These are phyloP conservation scores for Synergus gifuensis DNA, from an alignment of 2,888 invertebrate species.

Conservation along the genomic window DNA sequence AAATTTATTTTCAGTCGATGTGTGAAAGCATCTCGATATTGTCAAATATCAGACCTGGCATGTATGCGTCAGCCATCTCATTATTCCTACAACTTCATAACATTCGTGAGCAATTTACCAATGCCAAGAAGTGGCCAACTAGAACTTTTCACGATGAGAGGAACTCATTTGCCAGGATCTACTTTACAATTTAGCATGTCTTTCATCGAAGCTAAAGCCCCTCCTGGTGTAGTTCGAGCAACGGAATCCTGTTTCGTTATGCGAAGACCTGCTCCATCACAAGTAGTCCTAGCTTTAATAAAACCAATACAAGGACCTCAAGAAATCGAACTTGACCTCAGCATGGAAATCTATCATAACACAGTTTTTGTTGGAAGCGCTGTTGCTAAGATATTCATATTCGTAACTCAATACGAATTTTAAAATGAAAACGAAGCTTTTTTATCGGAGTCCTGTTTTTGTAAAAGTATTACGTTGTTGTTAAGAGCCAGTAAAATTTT, in stretches of 20 bases:
- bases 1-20: conserved; percentile 85
- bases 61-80: conserved; percentile 91
- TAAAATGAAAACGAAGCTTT: conserved; percentile 72
- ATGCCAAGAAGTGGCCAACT: conserved; percentile 82
- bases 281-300: conserved; percentile 88
- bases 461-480: not conserved
- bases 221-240: conserved; percentile 80
- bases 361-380: conserved; percentile 89
- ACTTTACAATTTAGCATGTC: conserved; percentile 87
- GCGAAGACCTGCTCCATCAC: conserved; percentile 79
- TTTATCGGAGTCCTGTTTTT: conserved; percentile 1
- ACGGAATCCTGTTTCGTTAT: conserved; percentile 82
- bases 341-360: conserved; percentile 89
- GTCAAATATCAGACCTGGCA: conserved; percentile 85
- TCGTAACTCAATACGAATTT: conserved; percentile 91
- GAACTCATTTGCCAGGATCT: conserved; percentile 86
- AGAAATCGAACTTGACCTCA: conserved; percentile 91
- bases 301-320: conserved; percentile 91
- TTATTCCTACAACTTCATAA: conserved; percentile 95
- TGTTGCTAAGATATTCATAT: conserved; percentile 90
- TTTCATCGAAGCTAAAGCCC: conserved; percentile 83
- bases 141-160: conserved; percentile 93
- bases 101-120: conserved; percentile 91
- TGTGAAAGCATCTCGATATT: conserved; percentile 84
- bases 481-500: not conserved